Percentiles rank a stretch among this genome's conserved stretches.
Evolutionary conservation across 1,140 invertebrate species (phyloP).

Genomic region (Nephotettix cincticeps): DNA sequence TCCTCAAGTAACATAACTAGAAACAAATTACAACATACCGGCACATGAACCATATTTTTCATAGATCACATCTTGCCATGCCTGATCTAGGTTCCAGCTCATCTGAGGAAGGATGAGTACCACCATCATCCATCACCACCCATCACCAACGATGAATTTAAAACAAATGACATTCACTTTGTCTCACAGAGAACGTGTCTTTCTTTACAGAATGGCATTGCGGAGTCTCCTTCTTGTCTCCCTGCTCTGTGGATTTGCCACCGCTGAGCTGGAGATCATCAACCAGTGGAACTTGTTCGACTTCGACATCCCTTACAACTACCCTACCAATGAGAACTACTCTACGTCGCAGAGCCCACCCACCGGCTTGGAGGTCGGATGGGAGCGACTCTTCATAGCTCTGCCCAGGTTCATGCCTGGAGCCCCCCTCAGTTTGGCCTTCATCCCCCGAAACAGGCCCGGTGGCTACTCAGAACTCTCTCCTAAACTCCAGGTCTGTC

Average conservation of each 20-base stretch:
- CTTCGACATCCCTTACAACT: conserved; percentile 64
- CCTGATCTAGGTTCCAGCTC: too few relatives aligned
- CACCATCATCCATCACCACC: too few relatives aligned
- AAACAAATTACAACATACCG: too few relatives aligned
- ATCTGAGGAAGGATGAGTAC: too few relatives aligned
- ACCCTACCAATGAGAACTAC: conserved; percentile 38
- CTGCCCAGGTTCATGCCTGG: conserved; percentile 68
- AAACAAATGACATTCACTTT: too few relatives aligned
- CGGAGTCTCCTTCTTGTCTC: background rate
- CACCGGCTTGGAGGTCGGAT: conserved; percentile 69
- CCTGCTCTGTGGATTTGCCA: background rate
- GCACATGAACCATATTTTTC: too few relatives aligned
- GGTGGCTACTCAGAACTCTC: conserved; percentile 54
- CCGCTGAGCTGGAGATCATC: conserved; percentile 58
- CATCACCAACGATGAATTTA: too few relatives aligned
- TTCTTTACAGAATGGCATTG: background rate
- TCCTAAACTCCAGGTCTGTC: conserved; percentile 57
- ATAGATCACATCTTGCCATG: too few relatives aligned
- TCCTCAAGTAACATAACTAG: too few relatives aligned
- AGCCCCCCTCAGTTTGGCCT: conserved; percentile 68
- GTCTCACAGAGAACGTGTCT: too few relatives aligned
- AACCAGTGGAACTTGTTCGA: conserved; percentile 71
- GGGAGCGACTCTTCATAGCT: conserved; percentile 69
- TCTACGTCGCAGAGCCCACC: conserved; percentile 46
- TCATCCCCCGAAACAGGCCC: conserved; percentile 57